Conservation (phyloP, 2,888 invertebrate genomes). For the Andrena minutula region DNA sequence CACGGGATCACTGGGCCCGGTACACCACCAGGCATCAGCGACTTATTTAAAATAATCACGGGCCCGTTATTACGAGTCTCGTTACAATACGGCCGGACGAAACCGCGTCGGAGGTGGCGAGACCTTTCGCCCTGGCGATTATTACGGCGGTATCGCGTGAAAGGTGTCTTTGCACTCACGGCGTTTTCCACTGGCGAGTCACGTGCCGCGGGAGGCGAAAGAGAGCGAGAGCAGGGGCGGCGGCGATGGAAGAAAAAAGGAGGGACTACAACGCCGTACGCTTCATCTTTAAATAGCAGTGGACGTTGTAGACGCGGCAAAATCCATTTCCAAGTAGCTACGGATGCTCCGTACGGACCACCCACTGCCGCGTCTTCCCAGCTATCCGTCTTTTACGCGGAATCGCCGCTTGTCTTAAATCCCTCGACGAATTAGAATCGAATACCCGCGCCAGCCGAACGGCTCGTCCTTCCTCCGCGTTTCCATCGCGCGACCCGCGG, state of each 20-base stretch:
- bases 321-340: conserved; percentile 75
- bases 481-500: background rate
- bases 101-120: conserved; percentile 54
- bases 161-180: conserved; percentile 79
- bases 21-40: background rate
- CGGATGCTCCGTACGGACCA: conserved; percentile 67
- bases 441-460: conserved; percentile 30
- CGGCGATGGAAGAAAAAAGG: conserved; percentile 61
- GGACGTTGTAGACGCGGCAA: conserved; percentile 68
- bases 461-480: background rate
- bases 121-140: conserved; percentile 72
- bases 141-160: conserved; percentile 76
- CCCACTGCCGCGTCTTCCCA: conserved; percentile 60
- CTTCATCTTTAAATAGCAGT: conserved; percentile 73
- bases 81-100: conserved; percentile 57
- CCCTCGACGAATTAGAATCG: conserved; percentile 51
- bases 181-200: conserved; percentile 76
- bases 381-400: conserved; percentile 41
- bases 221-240: conserved; percentile 63
- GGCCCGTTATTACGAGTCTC: conserved; percentile 52
- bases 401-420: conserved; percentile 15
- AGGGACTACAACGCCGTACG: conserved; percentile 53
- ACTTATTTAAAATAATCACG: conserved; percentile 62
- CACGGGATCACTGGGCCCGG: conserved; percentile 4
- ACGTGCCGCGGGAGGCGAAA: conserved; percentile 64